phyloP scores from a whole-genome alignment of 2,888 invertebrate species.

The Tetheella fluctuosa region DNA sequence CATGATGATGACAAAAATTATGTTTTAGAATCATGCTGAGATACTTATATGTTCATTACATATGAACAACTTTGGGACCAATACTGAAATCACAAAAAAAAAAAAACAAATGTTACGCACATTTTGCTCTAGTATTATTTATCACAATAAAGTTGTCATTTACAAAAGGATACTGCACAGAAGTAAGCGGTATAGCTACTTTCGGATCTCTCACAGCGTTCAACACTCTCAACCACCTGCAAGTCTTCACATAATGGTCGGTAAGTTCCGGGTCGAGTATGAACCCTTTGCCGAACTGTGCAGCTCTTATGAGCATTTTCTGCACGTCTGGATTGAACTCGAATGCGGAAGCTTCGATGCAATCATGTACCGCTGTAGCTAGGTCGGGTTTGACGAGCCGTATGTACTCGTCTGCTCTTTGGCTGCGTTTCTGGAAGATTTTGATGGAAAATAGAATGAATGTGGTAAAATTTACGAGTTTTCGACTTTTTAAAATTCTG shows the following conservation, averaged over 20 bases:
- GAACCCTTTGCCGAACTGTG: slow-evolving; percentile 98
- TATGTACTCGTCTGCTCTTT: slow-evolving; percentile 97
- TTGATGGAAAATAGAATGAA: neutral
- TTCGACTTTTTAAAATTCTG: no score
- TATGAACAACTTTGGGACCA: no score
- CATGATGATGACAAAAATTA: no score
- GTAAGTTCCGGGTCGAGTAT: slow-evolving; percentile 88
- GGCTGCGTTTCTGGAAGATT: slow-evolving; percentile 88
- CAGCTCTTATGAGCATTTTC: slow-evolving; percentile 94
- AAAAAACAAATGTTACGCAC: no score
- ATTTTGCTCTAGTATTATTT: no score
- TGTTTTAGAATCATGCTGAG: no score
- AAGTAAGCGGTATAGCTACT: slow-evolving; percentile 96
- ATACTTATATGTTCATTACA: no score
- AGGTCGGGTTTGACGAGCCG: slow-evolving; percentile 92
- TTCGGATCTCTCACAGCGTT: slow-evolving; percentile 93
- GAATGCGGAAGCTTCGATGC: slow-evolving; percentile 96
- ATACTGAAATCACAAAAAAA: no score
- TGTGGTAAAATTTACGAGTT: slow-evolving; percentile 17
- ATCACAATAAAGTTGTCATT: no score
- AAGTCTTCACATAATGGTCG: slow-evolving; percentile 93
- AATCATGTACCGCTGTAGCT: slow-evolving; percentile 93
- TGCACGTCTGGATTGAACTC: slow-evolving; percentile 94
- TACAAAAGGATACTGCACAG: slow-evolving; percentile 92
- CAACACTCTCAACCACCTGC: slow-evolving; percentile 93